Evolutionary conservation across 2,797 vertebrate species (phyloP).

Genomic region (Tarsius wallacei): DNA sequence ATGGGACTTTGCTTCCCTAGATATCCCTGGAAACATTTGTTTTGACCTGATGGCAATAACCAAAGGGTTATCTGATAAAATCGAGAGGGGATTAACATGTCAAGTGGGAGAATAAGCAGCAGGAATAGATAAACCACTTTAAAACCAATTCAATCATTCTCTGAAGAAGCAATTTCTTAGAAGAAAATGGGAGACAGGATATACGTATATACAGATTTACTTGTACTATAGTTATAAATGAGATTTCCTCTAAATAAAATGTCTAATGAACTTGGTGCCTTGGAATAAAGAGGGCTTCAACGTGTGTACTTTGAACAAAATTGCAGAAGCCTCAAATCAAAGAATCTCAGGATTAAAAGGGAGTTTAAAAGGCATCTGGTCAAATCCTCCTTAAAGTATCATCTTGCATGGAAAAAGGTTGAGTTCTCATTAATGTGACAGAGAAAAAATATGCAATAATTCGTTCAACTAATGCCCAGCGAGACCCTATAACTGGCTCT

Average conservation of each 20-base stretch:
- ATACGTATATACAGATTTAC: neutral
- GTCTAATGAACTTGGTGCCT: neutral
- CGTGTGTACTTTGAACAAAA: neutral
- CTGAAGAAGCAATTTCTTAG: slow-evolving; percentile 6
- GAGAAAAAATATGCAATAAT: neutral
- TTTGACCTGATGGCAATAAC: neutral
- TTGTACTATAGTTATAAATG: neutral
- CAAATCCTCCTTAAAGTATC: neutral
- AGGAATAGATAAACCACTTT: slow-evolving; percentile 7
- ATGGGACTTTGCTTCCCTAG: neutral
- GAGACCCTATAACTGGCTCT: neutral
- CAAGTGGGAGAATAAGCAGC: neutral
- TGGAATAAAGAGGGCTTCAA: neutral
- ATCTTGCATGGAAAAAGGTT: slow-evolving; percentile 27
- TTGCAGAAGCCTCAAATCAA: neutral
- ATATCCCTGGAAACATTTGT: neutral
- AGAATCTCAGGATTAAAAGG: slow-evolving; percentile 26
- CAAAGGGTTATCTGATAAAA: neutral
- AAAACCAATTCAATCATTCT: slow-evolving; percentile 9
- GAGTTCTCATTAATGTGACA: neutral
- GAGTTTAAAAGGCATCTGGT: slow-evolving; percentile 45
- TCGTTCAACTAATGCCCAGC: neutral
- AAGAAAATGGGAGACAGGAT: neutral
- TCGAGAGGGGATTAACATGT: slow-evolving; percentile 36
- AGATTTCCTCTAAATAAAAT: slow-evolving; percentile 8